A percentile compares a stretch with the other conserved stretches of the same genome.
Conservation (phyloP, 2,113 vertebrate species). For the Nothobranchius furzeri region DNA sequence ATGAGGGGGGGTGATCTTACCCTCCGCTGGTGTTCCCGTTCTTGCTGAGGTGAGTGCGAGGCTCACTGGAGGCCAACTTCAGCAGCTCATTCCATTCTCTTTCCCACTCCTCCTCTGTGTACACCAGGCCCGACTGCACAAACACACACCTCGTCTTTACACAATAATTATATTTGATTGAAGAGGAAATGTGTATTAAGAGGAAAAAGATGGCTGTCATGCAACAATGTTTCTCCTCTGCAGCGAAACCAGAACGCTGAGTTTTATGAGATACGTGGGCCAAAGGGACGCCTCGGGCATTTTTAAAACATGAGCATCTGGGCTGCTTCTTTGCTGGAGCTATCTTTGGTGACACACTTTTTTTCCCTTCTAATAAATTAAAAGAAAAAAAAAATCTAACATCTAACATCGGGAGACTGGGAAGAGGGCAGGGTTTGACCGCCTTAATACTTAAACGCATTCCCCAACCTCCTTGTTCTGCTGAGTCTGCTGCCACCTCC, state of each 20-base stretch:
- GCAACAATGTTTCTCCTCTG: constrained; percentile 15
- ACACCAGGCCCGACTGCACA: constrained; percentile 92
- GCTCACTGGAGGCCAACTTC: constrained; percentile 97
- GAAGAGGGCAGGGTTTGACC: constrained; percentile 31
- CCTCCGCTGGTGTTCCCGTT: constrained; percentile 90
- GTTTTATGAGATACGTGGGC: constrained; percentile 5
- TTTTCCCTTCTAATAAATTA: constrained; percentile 28
- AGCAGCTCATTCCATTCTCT: constrained; percentile 96
- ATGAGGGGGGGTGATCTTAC: constrained; percentile 73
- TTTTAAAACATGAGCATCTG: constrained; percentile 56
- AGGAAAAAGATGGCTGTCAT: neutral
- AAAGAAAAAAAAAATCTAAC: constrained; percentile 35
- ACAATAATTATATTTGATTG: neutral
- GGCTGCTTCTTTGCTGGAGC: constrained; percentile 52
- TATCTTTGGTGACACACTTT: constrained; percentile 61
- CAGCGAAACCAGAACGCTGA: constrained; percentile 21
- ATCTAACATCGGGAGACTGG: constrained; percentile 12
- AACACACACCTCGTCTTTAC: constrained; percentile 7
- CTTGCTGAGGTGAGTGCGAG: constrained; percentile 93
- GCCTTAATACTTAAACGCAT: constrained; percentile 8
- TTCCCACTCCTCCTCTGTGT: constrained; percentile 98
- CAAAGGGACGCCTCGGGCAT: constrained; percentile 25
- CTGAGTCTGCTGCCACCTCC: constrained; percentile 98
- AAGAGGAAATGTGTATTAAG: neutral
- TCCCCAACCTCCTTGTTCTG: constrained; percentile 96